Base-by-base conservation (phyloP, 2,113 vertebrate species). In the Sterna hirundo region DNA sequence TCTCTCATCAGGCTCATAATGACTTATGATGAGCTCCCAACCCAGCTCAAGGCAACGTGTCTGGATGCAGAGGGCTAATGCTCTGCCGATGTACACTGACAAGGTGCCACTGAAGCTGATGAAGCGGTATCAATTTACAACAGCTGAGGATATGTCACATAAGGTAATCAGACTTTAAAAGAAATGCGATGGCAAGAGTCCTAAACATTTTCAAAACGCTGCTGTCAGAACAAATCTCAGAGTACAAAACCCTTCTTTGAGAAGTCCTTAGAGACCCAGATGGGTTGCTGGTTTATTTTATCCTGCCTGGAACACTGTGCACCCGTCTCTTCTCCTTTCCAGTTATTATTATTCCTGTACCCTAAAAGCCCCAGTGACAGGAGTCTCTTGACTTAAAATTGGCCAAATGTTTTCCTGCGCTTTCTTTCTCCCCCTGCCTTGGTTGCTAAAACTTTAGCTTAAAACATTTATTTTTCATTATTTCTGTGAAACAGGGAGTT, bases 101-200 rank as follows among this genome's bases (percentile, higher is more conserved):
- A 13, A 89, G 71, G 91, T 61, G 29, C n/a, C 38, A 1, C 40
- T 58, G 66, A 57, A 79, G 76, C 11, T 54, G 93, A 87, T 70
- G 83, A 94, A 95, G 71, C 26, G 10, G 66, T 36, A 81, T 79
- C 72, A 92, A 82, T 94, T 94, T 82, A 65, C 58, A 88, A 32
- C n/a, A 96, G 82, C 66, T 1, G 40, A 92, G 55, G 83, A 91
- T 64, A 47, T 72, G 86, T 60, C 90, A 83, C 88, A 74, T 75
- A 90, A 95, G 83, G 65, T 75, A 94, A 95, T 95, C 83, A 96
- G 87, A 64, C 52, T 86, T 90, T 58, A 58, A 61, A 93, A 96
- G 91, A 95, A 88, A 77, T 40, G 19, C 22, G 87, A 92, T 93
- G 90, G 93, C 92, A 92, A 86, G 76, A 85, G 72, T 92, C 94